A percentile compares a stretch with the other conserved stretches of the same genome.
Conservation (phyloP, 2,888 invertebrate genomes). For the Branchellion lobata region DNA sequence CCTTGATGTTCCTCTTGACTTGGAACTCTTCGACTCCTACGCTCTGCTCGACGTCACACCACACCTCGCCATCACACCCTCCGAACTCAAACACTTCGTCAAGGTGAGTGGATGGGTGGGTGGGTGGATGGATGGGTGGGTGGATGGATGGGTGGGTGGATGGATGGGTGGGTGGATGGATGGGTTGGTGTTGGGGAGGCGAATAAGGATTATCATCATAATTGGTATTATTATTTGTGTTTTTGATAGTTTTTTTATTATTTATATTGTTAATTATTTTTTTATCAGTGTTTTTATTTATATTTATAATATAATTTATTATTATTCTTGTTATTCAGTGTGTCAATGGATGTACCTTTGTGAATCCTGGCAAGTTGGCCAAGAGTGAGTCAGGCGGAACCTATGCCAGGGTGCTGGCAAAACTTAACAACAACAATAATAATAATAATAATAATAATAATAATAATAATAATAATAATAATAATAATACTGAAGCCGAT, state of each 20-base stretch:
- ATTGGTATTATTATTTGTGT: neutral
- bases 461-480: neutral
- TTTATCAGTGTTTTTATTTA: neutral
- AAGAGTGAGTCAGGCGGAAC: constrained; percentile 77
- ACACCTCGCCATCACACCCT: constrained; percentile 80
- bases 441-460: neutral
- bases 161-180: too few relatives aligned
- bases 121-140: neutral
- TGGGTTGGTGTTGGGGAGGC: too few relatives aligned
- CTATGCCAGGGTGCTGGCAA: constrained; percentile 65
- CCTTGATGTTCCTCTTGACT: constrained; percentile 71
- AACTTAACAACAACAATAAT: neutral
- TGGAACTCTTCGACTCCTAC: constrained; percentile 72
- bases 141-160: too few relatives aligned
- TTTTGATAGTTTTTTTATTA: neutral
- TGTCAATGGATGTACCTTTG: constrained; percentile 74
- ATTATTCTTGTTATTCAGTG: constrained; percentile 67
- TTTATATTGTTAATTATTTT: neutral
- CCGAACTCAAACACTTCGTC: constrained; percentile 78
- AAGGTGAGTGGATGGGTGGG: constrained; percentile 67
- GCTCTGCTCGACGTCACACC: constrained; percentile 75
- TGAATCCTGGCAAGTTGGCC: constrained; percentile 81
- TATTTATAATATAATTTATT: neutral
- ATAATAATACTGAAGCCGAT: neutral
- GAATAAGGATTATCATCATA: too few relatives aligned